Evolutionary conservation across 64 coral and sea anemone genomes (phyloP).

Genomic region (Dendronephthya gigantea): DNA sequence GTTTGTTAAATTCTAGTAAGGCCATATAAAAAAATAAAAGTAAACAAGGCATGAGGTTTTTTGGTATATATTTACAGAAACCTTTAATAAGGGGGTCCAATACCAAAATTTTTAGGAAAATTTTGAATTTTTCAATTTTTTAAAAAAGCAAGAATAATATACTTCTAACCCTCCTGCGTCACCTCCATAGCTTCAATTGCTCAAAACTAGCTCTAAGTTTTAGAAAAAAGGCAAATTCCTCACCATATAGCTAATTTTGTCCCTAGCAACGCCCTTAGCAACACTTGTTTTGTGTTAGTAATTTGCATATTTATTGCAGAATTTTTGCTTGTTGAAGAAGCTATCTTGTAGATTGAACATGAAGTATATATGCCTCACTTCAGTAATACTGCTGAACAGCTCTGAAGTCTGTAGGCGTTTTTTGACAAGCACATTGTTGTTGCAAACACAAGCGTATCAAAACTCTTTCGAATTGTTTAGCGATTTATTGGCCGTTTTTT

Average conservation of each 20-base stretch:
- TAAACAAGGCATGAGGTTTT: no score
- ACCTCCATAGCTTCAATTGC: slow-evolving; percentile 3
- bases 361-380: neutral
- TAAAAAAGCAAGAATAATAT: slow-evolving; percentile 14
- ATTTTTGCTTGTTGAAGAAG: neutral
- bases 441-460: neutral
- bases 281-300: neutral
- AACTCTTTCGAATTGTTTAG: neutral
- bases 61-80: no score
- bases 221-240: slow-evolving; percentile 14
- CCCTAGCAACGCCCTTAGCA: slow-evolving; percentile 14
- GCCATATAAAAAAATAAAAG: no score
- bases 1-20: no score
- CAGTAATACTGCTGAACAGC: neutral
- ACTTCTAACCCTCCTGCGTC: slow-evolving; percentile 1
- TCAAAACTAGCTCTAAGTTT: neutral
- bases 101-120: slow-evolving; percentile 2
- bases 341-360: neutral
- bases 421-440: neutral
- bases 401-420: neutral
- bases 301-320: neutral
- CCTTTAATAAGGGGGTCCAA: slow-evolving; percentile 8
- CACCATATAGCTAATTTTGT: neutral
- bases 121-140: slow-evolving; percentile 13
- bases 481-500: neutral